phyloP scores from a whole-genome alignment of 2,888 invertebrate genomes.

The Magallana nippona region DNA sequence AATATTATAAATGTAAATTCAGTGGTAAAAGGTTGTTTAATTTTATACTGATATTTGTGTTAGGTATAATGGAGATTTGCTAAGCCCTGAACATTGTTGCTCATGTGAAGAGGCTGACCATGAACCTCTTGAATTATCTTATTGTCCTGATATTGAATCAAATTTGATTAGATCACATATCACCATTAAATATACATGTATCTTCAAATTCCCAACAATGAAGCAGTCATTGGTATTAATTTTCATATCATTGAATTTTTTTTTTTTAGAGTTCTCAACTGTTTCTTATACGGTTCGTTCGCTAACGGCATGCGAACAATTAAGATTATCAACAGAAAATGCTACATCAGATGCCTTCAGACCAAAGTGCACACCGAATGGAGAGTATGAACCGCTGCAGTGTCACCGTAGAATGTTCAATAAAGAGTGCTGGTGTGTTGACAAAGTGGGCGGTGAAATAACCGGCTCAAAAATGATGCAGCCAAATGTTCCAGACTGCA shows the following conservation, averaged over 20 bases:
- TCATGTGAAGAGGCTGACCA: too few relatives aligned
- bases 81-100: too few relatives aligned
- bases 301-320: slow-evolving; percentile 61
- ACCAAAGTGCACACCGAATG: slow-evolving; percentile 64
- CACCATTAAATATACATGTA: too few relatives aligned
- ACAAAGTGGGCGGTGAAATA: slow-evolving; percentile 63
- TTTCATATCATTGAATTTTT: neutral
- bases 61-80: too few relatives aligned
- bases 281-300: slow-evolving; percentile 46
- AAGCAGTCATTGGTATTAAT: neutral
- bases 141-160: too few relatives aligned
- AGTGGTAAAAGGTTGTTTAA: too few relatives aligned
- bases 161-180: too few relatives aligned
- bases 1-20: too few relatives aligned
- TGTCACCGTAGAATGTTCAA: slow-evolving; percentile 59
- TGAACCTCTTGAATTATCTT: too few relatives aligned
- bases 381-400: slow-evolving; percentile 66
- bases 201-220: too few relatives aligned
- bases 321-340: slow-evolving; percentile 53
- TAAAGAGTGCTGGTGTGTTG: slow-evolving; percentile 69
- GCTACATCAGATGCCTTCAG: slow-evolving; percentile 54
- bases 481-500: slow-evolving; percentile 64
- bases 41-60: too few relatives aligned
- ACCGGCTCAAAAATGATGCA: slow-evolving; percentile 60
- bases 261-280: slow-evolving; percentile 13